phyloP scores from a whole-genome alignment of 2,888 invertebrate species.

The Cyaniris semiargus region DNA sequence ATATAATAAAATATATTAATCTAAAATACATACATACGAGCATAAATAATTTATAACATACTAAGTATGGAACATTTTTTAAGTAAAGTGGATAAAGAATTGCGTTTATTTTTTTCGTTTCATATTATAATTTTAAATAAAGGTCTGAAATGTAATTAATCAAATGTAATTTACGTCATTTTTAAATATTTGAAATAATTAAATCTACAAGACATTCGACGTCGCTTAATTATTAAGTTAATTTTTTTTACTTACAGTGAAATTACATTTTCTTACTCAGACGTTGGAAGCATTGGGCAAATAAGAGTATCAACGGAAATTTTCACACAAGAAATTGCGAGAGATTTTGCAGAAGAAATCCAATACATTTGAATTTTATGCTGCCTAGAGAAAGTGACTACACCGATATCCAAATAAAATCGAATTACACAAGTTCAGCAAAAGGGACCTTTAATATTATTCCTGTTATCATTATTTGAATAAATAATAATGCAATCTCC shows the following conservation, averaged over 20 bases:
- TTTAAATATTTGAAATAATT: neutral
- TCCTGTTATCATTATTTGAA: conserved; percentile 28
- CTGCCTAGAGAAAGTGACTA: neutral
- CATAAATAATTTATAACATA: too few species aligned
- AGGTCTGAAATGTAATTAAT: too few species aligned
- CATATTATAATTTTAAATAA: too few species aligned
- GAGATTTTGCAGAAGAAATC: neutral
- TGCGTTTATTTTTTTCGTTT: too few species aligned
- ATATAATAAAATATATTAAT: too few species aligned
- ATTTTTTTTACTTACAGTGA: neutral
- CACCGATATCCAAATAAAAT: conserved; percentile 3
- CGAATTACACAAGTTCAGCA: conserved; percentile 4
- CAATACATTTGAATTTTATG: conserved; percentile 4
- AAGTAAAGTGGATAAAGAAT: conserved; percentile 17
- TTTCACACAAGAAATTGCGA: neutral
- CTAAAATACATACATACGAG: too few species aligned
- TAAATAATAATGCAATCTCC: conserved; percentile 28
- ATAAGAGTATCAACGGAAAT: neutral
- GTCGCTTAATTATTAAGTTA: neutral
- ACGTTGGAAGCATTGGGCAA: neutral
- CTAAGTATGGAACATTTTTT: too few species aligned
- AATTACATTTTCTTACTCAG: neutral
- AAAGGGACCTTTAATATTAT: conserved; percentile 15
- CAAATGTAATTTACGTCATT: neutral
- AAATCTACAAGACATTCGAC: neutral